Evolutionary conservation across 2,888 invertebrate genomes (phyloP).

Genomic region (Timandra comae): DNA sequence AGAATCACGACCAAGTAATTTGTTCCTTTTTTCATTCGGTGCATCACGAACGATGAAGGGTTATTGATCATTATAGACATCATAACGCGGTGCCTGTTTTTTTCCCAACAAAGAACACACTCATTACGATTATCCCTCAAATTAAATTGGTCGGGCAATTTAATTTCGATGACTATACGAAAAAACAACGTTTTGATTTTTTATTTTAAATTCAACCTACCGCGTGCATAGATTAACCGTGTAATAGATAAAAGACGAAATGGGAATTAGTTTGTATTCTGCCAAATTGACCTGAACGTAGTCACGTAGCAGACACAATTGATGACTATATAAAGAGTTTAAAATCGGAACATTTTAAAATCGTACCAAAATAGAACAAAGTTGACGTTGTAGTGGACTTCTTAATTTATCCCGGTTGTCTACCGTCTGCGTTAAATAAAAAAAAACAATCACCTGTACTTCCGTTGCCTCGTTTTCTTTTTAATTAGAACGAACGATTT

Average conservation of each 20-base stretch:
- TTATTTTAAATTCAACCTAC: slow-evolving; percentile 44
- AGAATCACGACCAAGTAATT: slow-evolving; percentile 63
- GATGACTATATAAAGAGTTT: slow-evolving; percentile 32
- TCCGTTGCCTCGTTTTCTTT: slow-evolving; percentile 39
- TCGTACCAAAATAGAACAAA: slow-evolving; percentile 5
- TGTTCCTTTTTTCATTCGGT: slow-evolving; percentile 45
- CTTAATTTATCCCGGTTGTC: slow-evolving; percentile 2
- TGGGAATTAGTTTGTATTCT: slow-evolving; percentile 39
- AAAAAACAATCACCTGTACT: slow-evolving; percentile 42
- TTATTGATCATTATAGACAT: slow-evolving; percentile 68
- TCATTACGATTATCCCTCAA: slow-evolving; percentile 45
- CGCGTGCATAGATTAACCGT: slow-evolving; percentile 51
- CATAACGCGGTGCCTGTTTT: slow-evolving; percentile 45
- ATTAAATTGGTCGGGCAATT: slow-evolving; percentile 39
- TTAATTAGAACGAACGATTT: slow-evolving; percentile 40
- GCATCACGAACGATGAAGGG: slow-evolving; percentile 61
- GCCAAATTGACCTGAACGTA: slow-evolving; percentile 55
- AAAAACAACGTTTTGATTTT: slow-evolving; percentile 21
- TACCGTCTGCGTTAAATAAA: neutral
- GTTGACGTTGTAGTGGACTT: slow-evolving; percentile 14
- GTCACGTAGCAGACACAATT: slow-evolving; percentile 55
- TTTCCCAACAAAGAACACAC: slow-evolving; percentile 41
- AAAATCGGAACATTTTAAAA: slow-evolving; percentile 22
- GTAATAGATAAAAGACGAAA: slow-evolving; percentile 37
- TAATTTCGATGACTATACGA: slow-evolving; percentile 27